These are phyloP conservation scores for Turritopsis rubra DNA, from an alignment of 30 jellyfish, hydroid and myxozoan species.

Conservation along the genomic window DNA sequence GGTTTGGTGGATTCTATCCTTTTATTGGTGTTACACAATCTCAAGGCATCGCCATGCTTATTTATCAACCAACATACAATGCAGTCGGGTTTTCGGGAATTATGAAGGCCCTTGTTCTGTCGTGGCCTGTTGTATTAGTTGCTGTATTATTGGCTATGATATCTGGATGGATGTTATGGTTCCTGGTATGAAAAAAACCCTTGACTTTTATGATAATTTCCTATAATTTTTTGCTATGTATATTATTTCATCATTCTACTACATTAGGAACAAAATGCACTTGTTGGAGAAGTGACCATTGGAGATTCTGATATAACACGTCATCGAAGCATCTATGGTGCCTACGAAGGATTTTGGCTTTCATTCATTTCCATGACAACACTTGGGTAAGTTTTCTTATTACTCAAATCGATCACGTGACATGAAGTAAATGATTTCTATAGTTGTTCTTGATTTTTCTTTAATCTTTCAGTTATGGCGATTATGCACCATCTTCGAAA, in stretches of 20 bases:
- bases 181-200: neutral
- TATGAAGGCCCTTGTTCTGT: neutral
- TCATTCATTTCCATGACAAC: conserved; percentile 26
- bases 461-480: conserved; percentile 18
- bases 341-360: conserved; percentile 26
- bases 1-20: conserved; percentile 22
- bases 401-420: neutral
- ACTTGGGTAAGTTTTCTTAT: conserved; percentile 37
- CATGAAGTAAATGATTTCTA: neutral
- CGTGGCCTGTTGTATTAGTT: conserved; percentile 8
- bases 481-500: conserved; percentile 5
- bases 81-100: conserved; percentile 16
- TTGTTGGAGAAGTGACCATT: neutral
- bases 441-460: neutral
- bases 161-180: conserved; percentile 24
- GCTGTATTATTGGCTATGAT: neutral
- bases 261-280: conserved; percentile 14
- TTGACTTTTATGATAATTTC: neutral
- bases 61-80: conserved; percentile 1
- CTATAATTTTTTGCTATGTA: no score
- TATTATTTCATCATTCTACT: neutral
- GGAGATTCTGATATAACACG: conserved; percentile 6
- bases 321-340: neutral
- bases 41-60: conserved; percentile 26
- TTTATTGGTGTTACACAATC: conserved; percentile 13